phyloP scores from a whole-genome alignment of 2,113 vertebrate species.

The Penelope pileata region DNA sequence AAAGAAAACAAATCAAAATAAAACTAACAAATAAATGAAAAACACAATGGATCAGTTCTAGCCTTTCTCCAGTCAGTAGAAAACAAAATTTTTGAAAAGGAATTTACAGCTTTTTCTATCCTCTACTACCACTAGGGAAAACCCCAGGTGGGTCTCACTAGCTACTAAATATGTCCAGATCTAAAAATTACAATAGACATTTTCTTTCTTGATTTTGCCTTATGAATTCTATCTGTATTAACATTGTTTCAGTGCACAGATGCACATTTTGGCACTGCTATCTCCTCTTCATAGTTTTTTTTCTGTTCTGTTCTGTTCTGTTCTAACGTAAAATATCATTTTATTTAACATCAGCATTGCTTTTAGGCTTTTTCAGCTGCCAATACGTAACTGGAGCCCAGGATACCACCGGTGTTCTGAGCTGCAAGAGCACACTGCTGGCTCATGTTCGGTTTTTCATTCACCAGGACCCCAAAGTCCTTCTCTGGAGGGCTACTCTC shows the following conservation, averaged over 20 bases:
- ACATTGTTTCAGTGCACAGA: not conserved
- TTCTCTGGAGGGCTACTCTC: too few relatives aligned
- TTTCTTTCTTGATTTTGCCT: not conserved
- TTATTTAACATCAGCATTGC: conserved; percentile 1
- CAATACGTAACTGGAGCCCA: not conserved
- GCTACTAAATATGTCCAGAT: not conserved
- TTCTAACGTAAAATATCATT: not conserved
- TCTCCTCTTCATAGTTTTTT: not conserved
- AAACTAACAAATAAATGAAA: not conserved
- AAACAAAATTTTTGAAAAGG: not conserved
- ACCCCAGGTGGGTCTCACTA: not conserved
- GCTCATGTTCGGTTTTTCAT: too few relatives aligned
- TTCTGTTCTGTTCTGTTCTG: not conserved
- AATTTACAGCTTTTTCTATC: not conserved
- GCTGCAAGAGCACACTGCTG: too few relatives aligned
- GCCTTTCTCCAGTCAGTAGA: not conserved
- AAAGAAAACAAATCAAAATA: not conserved
- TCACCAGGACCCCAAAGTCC: too few relatives aligned
- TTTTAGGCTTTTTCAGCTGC: not conserved
- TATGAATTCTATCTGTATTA: not conserved
- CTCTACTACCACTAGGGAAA: not conserved
- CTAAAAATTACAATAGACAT: not conserved
- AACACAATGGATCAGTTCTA: not conserved
- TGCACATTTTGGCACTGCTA: not conserved
- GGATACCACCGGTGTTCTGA: too few relatives aligned